Evolutionary conservation across 2,888 invertebrate species (phyloP), one percentile per base, ranked within the genome.

Genomic region (Crossocerus cetratus): DNA sequence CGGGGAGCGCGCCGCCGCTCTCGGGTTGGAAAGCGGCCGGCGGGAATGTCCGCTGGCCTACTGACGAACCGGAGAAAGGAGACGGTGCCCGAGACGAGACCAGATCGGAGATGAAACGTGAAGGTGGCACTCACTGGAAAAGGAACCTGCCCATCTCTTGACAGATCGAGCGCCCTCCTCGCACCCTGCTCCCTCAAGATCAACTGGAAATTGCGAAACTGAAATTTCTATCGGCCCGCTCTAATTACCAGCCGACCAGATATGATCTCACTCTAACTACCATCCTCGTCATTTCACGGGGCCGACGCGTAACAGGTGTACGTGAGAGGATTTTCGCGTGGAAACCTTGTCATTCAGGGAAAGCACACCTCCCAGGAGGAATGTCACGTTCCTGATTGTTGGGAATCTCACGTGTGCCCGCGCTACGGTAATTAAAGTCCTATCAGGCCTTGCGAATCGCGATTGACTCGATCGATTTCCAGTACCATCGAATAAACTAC

Each of bases 21-120:
- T 68, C 61, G 56, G 66, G 77, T 80, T 81, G 79, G 81, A 81
- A 81, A 81, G 82, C 81, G 77, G 76, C 63, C 69, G 57, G 18
- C 81, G 79, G 59, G 81, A 81, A 78, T 81, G 79, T 74, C 70
- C 74, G 82, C 61, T 82, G 82, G 82, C 82, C 82, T 82, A 82
- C 82, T 81, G 79, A 78, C 77, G 72, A 72, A 76, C 74, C 21
- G 70, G 81, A 81, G 81, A 81, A 81, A 81, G 76, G 74, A 74
- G 77, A 69, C 56, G 74, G 14, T 14, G 16, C 49, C 13, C 49
- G n/a, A 49, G 49, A 49, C n/a, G 49, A 14, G 49, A 49, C 49
- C 8, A 72, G 70, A 69, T 56, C 65, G 68, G 62, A 73, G 60
- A 64, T 67, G 74, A 65, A 60, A 58, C 64, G 68, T 66, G 74